Base-by-base conservation (phyloP, 2,113 vertebrate genomes). In the Cynocephalus volans region DNA sequence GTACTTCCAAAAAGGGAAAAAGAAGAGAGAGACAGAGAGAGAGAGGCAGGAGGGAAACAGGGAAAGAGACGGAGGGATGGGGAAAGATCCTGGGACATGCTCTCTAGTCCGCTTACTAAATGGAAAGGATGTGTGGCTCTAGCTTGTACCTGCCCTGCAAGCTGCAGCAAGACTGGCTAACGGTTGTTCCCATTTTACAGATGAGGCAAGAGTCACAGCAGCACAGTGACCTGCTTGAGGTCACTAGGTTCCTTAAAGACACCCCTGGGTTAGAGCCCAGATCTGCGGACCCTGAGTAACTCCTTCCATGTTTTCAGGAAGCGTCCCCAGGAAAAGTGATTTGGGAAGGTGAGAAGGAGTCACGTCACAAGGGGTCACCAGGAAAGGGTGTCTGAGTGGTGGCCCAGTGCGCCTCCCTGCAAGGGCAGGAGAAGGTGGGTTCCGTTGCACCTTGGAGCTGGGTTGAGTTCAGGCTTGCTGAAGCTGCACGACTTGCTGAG, bases 131-230 rank as follows among this genome's bases (percentile, higher is more conserved):
- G 28, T 10, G 8, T 41, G 28, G 13, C 33, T 58, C 6, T 45
- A 69, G 23, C 33, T 58, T 13, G 11, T 3, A 3, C n/a, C 28
- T 18, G 21, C 17, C 56, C 48, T 8, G 3, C 9, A 69, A 93
- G 23, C 52, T 54, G 18, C 41, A 56, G 45, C 36, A 21, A 77
- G 14, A 31, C 4, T 67, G 54, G 48, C 48, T 81, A 26, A 19
- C 54, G 69, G 69, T 95, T 81, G 56, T 88, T 81, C 23, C 36
- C 10, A 15, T 48, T 85, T 93, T 86, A 58, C 21, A 84, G 24
- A 52, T 26, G 36, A 67, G 5, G 14, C 67, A 76, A 64, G 31
- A 79, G 23, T 65, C 36, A 41, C 15, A 24, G n/a, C 8, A 58
- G 45, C 65, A 77, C 65, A 45, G 11, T 41, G 79, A 58, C 6